A percentile compares a stretch with the other conserved stretches of the same genome.
phyloP scores from a whole-genome alignment of 2,113 vertebrate genomes.

The Genyomyrus donnyi region DNA sequence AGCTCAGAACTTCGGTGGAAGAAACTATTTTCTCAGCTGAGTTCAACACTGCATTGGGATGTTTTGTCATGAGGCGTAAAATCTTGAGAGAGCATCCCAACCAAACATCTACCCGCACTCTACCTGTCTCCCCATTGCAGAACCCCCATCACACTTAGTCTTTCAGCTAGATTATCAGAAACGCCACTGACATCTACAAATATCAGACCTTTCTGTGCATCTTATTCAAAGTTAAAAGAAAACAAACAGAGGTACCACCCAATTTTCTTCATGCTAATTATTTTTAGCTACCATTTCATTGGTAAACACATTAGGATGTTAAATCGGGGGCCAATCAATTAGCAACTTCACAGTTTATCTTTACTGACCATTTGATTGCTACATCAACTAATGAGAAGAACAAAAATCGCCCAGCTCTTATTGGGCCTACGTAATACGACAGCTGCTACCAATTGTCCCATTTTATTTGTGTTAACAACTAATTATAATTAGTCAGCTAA shows the following conservation, averaged over 20 bases:
- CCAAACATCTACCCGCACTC: background rate
- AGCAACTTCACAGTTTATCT: background rate
- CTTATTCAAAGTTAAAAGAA: background rate
- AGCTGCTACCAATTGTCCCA: background rate
- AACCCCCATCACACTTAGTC: background rate
- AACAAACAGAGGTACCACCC: background rate
- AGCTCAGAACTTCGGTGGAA: background rate
- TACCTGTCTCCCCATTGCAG: background rate
- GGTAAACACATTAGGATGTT: background rate
- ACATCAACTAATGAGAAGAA: background rate
- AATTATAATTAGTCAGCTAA: background rate
- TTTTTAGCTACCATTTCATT: background rate
- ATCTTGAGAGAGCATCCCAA: background rate
- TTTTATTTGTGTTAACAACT: background rate
- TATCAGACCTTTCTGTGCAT: background rate
- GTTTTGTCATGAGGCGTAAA: background rate
- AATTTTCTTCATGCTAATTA: background rate
- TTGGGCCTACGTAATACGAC: background rate
- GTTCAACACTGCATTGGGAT: background rate
- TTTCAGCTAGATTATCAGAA: background rate
- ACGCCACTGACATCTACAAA: background rate
- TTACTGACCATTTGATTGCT: background rate
- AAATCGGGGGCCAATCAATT: background rate
- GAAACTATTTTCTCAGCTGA: background rate
- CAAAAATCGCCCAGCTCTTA: background rate